A percentile compares a stretch with the other conserved stretches of the same genome.
These are phyloP conservation scores for Spea multiplicata DNA, from an alignment of 2,113 vertebrate genomes.

Conservation along the genomic window DNA sequence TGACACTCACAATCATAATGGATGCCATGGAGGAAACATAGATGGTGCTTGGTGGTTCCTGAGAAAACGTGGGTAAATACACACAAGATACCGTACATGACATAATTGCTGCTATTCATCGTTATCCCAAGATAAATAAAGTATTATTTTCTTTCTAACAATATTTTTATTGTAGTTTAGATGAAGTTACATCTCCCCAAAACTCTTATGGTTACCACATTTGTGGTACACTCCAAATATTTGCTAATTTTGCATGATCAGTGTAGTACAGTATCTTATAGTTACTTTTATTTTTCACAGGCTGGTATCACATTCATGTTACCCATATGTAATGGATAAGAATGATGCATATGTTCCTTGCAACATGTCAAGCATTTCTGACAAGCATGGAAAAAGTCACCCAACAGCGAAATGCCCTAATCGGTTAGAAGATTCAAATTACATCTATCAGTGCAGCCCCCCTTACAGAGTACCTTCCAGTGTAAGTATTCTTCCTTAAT, in stretches of 20 bases:
- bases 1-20: conserved; percentile 61
- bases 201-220: too few relatives aligned
- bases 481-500: conserved; percentile 56
- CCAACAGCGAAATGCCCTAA: conserved; percentile 68
- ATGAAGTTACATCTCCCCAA: too few relatives aligned
- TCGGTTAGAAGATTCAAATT: conserved; percentile 62
- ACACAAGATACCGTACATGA: not conserved
- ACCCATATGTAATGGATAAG: conserved; percentile 66
- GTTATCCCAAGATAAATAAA: too few relatives aligned
- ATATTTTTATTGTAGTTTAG: too few relatives aligned
- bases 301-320: conserved; percentile 70
- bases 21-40: conserved; percentile 67
- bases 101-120: too few relatives aligned
- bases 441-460: conserved; percentile 63
- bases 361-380: conserved; percentile 61
- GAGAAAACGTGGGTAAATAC: conserved; percentile 73
- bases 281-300: conserved; percentile 51
- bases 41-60: conserved; percentile 71
- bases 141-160: too few relatives aligned
- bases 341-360: conserved; percentile 52
- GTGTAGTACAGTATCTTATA: conserved; percentile 1
- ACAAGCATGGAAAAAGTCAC: conserved; percentile 59
- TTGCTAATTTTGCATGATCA: conserved; percentile 10
- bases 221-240: not conserved
- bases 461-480: conserved; percentile 71